Conservation (phyloP, 2,888 invertebrate species). For the Spatulosminthurus flaviceps region DNA sequence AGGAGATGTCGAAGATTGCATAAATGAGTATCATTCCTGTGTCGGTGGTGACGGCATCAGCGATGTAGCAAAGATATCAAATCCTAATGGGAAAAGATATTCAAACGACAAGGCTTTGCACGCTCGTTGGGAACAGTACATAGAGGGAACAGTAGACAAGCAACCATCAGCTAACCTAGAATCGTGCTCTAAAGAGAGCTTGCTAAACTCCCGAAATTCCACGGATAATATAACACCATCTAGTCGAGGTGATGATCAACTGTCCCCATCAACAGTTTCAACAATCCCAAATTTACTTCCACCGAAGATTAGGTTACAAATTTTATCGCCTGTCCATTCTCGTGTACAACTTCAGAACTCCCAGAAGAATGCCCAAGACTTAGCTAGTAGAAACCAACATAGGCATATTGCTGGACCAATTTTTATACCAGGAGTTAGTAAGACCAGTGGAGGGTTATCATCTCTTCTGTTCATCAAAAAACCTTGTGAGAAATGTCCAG, state of each 20-base stretch:
- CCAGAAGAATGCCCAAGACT: too few relatives aligned
- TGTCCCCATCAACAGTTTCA: background rate
- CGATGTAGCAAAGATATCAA: background rate
- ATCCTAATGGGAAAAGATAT: background rate
- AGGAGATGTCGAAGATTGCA: background rate
- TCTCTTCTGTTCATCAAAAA: too few relatives aligned
- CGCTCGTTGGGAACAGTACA: slow-evolving; percentile 18
- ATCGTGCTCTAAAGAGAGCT: background rate
- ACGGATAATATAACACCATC: background rate
- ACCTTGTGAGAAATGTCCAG: too few relatives aligned
- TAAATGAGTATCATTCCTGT: background rate
- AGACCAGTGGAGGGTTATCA: too few relatives aligned
- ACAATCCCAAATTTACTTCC: background rate
- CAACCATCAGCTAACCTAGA: background rate
- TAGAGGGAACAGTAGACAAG: background rate
- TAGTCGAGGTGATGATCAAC: background rate
- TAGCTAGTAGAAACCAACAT: too few relatives aligned
- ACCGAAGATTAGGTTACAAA: slow-evolving; percentile 40
- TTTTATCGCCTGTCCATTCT: slow-evolving; percentile 43
- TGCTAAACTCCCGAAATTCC: background rate
- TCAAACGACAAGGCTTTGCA: background rate
- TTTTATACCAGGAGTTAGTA: too few relatives aligned
- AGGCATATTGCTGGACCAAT: too few relatives aligned
- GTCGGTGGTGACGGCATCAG: background rate
- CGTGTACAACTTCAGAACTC: background rate